A percentile compares a stretch with the other conserved stretches of the same genome.
Conservation (phyloP, 2,888 invertebrate species). For the Dioctria rufipes region DNA sequence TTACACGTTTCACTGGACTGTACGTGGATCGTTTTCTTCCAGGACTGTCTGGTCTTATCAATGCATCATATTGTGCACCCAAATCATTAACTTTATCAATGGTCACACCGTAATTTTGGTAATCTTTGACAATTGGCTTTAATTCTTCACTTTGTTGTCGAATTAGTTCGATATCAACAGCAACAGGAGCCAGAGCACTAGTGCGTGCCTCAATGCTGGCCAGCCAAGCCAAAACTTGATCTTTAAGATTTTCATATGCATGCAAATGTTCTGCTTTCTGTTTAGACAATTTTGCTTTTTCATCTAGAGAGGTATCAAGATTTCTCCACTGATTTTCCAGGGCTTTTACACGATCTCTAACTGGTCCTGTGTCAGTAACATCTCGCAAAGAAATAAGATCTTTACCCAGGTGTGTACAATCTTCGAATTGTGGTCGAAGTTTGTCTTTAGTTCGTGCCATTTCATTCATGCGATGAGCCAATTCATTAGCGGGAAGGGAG, state of each 20-base stretch:
- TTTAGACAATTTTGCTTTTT: constrained; percentile 87
- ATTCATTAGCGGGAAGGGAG: constrained; percentile 78
- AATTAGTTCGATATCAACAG: constrained; percentile 88
- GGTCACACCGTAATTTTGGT: constrained; percentile 86
- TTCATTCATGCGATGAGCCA: constrained; percentile 74
- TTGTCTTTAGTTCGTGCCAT: constrained; percentile 73
- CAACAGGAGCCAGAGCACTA: constrained; percentile 85
- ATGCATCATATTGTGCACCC: constrained; percentile 87
- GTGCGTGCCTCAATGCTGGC: constrained; percentile 84
- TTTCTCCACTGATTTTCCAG: constrained; percentile 93
- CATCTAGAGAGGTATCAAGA: constrained; percentile 84
- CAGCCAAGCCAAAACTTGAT: constrained; percentile 88
- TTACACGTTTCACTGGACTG: constrained; percentile 88
- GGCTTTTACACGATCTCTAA: constrained; percentile 88
- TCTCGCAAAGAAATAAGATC: constrained; percentile 87
- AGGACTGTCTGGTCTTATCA: constrained; percentile 87
- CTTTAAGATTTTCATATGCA: constrained; percentile 88
- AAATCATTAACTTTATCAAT: constrained; percentile 93
- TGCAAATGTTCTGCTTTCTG: constrained; percentile 88
- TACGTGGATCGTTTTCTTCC: constrained; percentile 80
- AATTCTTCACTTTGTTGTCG: constrained; percentile 88
- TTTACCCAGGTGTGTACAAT: constrained; percentile 85
- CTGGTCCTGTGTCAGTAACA: constrained; percentile 87
- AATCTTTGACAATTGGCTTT: constrained; percentile 89
- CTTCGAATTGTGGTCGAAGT: constrained; percentile 81